A percentile compares a stretch with the other conserved stretches of the same genome.
Evolutionary conservation across 2,888 invertebrate species (phyloP).

Genomic region (Hirudinaria manillensis): DNA sequence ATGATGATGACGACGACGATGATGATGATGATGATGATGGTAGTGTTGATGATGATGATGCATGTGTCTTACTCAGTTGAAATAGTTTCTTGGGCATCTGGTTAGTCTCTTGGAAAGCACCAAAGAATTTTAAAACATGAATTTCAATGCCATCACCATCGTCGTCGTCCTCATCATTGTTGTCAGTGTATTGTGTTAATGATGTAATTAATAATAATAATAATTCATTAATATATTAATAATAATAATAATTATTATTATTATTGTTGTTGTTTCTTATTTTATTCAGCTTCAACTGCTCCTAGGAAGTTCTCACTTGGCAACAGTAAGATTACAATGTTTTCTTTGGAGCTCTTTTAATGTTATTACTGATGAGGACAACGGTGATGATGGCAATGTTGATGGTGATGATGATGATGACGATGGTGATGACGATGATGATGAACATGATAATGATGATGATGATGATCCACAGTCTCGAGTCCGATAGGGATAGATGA

Average conservation of each 20-base stretch:
- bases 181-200: background rate
- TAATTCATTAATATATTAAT: background rate
- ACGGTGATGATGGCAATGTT: conserved; percentile 14
- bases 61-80: no score
- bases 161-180: conserved; percentile 21
- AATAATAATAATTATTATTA: no score
- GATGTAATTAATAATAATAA: background rate
- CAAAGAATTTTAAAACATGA: no score
- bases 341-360: background rate
- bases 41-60: conserved; percentile 22
- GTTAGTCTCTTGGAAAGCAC: no score
- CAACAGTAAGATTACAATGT: background rate
- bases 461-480: background rate
- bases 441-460: conserved; percentile 23
- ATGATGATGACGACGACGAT: conserved; percentile 18
- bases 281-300: background rate
- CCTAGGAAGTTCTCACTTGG: conserved; percentile 5
- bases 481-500: conserved; percentile 67
- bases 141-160: background rate
- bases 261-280: background rate
- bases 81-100: no score
- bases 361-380: background rate
- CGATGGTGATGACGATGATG: conserved; percentile 17
- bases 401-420: conserved; percentile 23
- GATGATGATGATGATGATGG: conserved; percentile 21